A percentile compares a stretch with the other conserved stretches of the same genome.
Evolutionary conservation across 2,888 invertebrate species (phyloP).

Genomic region (Agriopis marginaria): DNA sequence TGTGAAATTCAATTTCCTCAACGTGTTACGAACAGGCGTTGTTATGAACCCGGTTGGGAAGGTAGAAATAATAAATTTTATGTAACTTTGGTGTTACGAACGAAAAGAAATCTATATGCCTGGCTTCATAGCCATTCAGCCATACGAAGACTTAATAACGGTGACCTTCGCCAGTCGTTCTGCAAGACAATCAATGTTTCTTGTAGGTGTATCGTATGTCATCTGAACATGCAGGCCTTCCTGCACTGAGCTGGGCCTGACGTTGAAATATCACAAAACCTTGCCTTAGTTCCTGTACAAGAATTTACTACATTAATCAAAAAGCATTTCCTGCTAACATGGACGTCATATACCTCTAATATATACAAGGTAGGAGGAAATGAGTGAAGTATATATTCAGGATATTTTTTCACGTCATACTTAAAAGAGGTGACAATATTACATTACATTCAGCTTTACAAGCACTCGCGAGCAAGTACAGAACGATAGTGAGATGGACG

Average conservation of each 20-base stretch:
- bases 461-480: too few species aligned
- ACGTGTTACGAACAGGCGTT: constrained; percentile 48
- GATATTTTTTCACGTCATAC: background rate
- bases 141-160: constrained; percentile 62
- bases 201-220: constrained; percentile 18
- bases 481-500: too few species aligned
- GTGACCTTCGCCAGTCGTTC: constrained; percentile 53
- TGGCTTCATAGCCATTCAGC: constrained; percentile 63
- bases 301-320: background rate
- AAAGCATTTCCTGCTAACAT: background rate
- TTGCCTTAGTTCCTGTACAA: background rate
- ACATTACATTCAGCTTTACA: background rate
- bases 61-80: constrained; percentile 69
- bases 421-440: too few species aligned
- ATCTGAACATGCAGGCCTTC: constrained; percentile 22
- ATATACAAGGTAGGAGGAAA: too few species aligned
- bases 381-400: background rate
- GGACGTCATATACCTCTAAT: too few species aligned
- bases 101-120: constrained; percentile 65
- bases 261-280: background rate
- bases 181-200: constrained; percentile 49
- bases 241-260: background rate
- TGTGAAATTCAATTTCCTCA: constrained; percentile 47
- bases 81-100: constrained; percentile 66
- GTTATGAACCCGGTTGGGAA: constrained; percentile 58